Evolutionary conservation across 2,797 vertebrate species (phyloP), one percentile per base, ranked within the genome.

Genomic region (Leptodactylus fallax): DNA sequence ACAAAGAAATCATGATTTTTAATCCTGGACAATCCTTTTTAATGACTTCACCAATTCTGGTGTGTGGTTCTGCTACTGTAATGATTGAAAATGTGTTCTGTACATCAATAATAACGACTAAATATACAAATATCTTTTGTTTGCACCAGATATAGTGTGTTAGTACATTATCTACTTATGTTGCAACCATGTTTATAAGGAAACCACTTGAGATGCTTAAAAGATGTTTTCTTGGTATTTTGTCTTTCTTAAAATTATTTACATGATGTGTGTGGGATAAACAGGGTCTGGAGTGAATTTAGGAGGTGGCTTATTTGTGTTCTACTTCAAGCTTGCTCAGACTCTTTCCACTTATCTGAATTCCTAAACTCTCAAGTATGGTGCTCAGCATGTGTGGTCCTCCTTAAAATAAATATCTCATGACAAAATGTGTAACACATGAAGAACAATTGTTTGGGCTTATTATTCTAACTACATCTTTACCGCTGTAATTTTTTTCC

Each of bases 301-400:
- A 78, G 36, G 86, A 72, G 56, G 71, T 83, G 72, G 58, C 77
- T 88, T 76, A 23, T 90, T 90, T 47, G 79, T 0, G 7, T 85
- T 85, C 47, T 17, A 86, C 87, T 89, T 90, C 72, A 82, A 83
- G 88, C 79, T 82, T 79, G 3, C 51, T 87, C 67, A 87, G 90
- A 65, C 83, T 90, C 84, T 83, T 93, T 91, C 86, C 79, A 53
- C 90, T 90, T 90, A 74, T 13, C 83, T 82, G 56, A 93, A 90
- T 84, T 86, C 79, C 77, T 90, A 81, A 83, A 0, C 77, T 90
- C 17, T 85, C 76, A 90, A 89, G 90, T 91, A 81, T 92, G 87
- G 85, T 65, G n/a, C 60, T 55, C 92, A 79, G 80, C 91, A 92
- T 94, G 92, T 92, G 92, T 94, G 93, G 93, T 90, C 93, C 87